phyloP scores from a whole-genome alignment of 1,140 invertebrate genomes.

The Episyrphus balteatus region DNA sequence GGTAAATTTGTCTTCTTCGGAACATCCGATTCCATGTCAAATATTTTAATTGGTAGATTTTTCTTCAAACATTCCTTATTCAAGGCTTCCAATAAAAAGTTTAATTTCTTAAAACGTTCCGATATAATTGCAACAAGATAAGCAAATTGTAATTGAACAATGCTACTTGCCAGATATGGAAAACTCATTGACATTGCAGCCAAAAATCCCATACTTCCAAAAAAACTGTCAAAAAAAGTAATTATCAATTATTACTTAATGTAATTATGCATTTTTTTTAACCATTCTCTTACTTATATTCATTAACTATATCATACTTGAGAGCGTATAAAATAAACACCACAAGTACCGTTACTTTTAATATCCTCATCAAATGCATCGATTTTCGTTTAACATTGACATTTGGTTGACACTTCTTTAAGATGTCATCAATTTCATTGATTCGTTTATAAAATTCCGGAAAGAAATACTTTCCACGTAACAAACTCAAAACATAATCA shows the following conservation, averaged over 20 bases:
- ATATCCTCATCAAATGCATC: constrained; percentile 16
- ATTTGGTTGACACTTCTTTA: constrained; percentile 15
- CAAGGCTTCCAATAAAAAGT: constrained; percentile 29
- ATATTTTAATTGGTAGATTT: constrained; percentile 20
- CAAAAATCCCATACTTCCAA: constrained; percentile 19
- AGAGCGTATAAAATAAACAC: constrained; percentile 15
- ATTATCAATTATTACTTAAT: background rate
- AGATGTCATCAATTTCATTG: constrained; percentile 19
- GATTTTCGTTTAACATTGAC: constrained; percentile 17
- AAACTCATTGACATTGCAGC: constrained; percentile 28
- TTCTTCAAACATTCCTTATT: constrained; percentile 28
- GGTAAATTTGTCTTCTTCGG: constrained; percentile 14
- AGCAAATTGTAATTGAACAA: constrained; percentile 29
- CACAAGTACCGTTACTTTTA: constrained; percentile 26
- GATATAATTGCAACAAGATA: constrained; percentile 32
- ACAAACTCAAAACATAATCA: constrained; percentile 18
- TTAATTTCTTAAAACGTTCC: constrained; percentile 25
- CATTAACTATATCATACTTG: background rate
- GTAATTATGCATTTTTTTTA: background rate
- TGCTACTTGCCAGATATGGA: constrained; percentile 27
- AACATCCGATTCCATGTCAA: constrained; percentile 28
- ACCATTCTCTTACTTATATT: background rate
- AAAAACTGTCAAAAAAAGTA: constrained; percentile 10
- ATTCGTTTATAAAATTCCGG: constrained; percentile 21
- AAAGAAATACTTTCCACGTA: constrained; percentile 27